phyloP scores from a whole-genome alignment of 2,113 vertebrate genomes.

The Fulica atra region DNA sequence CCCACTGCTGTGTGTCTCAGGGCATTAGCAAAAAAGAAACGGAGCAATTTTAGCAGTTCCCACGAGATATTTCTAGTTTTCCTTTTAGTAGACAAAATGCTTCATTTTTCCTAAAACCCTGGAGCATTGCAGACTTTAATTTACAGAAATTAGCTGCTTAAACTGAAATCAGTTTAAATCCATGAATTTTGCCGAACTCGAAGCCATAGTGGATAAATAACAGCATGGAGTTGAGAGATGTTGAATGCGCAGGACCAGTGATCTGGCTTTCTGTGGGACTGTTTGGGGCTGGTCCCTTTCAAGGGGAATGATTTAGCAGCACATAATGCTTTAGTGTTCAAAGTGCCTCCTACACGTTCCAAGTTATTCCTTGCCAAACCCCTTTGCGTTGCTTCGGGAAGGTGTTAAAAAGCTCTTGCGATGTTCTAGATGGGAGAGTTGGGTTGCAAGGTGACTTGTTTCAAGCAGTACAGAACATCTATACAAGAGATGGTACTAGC shows the following conservation, averaged over 20 bases:
- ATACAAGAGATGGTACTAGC: background rate
- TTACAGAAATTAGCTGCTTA: background rate
- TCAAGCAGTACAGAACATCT: background rate
- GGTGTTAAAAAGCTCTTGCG: accelerated
- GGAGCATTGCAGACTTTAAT: background rate
- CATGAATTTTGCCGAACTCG: background rate
- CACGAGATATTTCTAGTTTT: background rate
- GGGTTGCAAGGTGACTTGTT: background rate
- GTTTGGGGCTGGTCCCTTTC: background rate
- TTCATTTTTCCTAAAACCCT: background rate
- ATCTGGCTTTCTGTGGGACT: background rate
- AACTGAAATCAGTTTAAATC: background rate
- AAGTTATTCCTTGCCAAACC: background rate
- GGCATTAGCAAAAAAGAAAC: background rate
- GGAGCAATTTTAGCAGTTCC: background rate
- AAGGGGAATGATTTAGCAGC: background rate
- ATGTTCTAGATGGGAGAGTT: accelerated
- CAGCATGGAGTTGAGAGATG: background rate
- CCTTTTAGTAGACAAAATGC: background rate
- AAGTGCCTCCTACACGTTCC: background rate
- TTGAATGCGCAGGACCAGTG: background rate
- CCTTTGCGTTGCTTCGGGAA: background rate
- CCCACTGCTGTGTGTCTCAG: background rate
- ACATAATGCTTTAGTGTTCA: accelerated
- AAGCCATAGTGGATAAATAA: background rate